Evolutionary conservation across 2,797 vertebrate genomes (phyloP).

Genomic region (Tangara arthus): DNA sequence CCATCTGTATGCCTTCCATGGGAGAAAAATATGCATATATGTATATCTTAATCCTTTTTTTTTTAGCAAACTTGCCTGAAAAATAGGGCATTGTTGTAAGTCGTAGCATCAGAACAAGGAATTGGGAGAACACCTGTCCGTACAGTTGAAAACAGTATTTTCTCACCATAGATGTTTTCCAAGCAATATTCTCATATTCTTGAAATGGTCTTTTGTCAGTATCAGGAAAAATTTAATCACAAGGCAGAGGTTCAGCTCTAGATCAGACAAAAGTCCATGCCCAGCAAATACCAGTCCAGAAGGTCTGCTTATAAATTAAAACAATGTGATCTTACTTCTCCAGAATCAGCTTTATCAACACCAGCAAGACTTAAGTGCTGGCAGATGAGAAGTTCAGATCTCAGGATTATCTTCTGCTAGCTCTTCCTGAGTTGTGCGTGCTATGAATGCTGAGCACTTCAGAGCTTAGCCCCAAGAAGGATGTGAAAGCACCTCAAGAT

Average conservation of each 20-base stretch:
- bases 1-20: too few relatives aligned
- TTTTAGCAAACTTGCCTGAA: neutral
- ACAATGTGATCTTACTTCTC: neutral
- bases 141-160: neutral
- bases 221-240: neutral
- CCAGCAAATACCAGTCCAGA: neutral
- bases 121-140: neutral
- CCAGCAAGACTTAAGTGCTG: neutral
- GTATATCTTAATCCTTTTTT: neutral
- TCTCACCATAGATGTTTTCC: neutral
- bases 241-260: neutral
- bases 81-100: neutral
- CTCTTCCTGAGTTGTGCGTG: neutral
- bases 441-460: neutral
- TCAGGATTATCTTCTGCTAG: neutral
- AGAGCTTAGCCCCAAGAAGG: neutral
- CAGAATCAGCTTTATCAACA: neutral
- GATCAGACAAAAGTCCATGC: neutral
- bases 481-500: neutral
- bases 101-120: neutral
- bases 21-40: too few relatives aligned
- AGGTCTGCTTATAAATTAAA: neutral
- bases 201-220: neutral
- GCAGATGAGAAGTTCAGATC: neutral
- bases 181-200: neutral